phyloP scores from a whole-genome alignment of 2,797 vertebrate genomes.

The Coluber constrictor region DNA sequence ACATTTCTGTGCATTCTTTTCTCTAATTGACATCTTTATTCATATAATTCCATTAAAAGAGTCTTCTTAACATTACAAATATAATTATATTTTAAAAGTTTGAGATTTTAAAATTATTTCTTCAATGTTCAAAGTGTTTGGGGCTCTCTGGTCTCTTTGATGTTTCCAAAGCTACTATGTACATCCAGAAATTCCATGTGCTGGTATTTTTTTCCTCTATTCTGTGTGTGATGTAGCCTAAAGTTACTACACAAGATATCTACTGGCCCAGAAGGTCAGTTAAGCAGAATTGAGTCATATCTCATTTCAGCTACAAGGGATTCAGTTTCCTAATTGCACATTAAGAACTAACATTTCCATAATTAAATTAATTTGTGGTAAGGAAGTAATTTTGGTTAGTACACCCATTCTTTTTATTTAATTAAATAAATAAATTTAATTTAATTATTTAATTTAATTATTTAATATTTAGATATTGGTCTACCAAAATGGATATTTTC shows the following conservation, averaged over 20 bases:
- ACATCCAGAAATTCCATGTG: not conserved
- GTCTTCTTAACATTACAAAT: not conserved
- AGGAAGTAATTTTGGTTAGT: conserved; percentile 33
- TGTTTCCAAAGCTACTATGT: not conserved
- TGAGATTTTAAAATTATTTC: not conserved
- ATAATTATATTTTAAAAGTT: not conserved
- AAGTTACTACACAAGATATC: not conserved
- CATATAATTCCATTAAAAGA: not conserved
- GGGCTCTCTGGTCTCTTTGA: not conserved
- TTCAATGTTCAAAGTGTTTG: not conserved
- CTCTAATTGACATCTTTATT: not conserved
- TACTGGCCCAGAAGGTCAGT: not conserved
- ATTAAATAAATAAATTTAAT: no score
- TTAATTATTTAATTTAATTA: no score
- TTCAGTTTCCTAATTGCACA: conserved; percentile 20
- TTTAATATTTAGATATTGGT: conserved; percentile 4
- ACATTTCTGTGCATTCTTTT: not conserved
- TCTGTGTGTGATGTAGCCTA: not conserved
- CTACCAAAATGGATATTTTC: not conserved
- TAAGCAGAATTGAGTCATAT: not conserved
- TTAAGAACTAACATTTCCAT: conserved; percentile 17
- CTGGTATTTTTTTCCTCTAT: not conserved
- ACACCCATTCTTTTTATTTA: conserved; percentile 16
- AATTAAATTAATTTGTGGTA: conserved; percentile 22
- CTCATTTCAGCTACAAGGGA: conserved; percentile 2